phyloP scores from a whole-genome alignment of 2,888 invertebrate species.

The Phytoseiulus persimilis region DNA sequence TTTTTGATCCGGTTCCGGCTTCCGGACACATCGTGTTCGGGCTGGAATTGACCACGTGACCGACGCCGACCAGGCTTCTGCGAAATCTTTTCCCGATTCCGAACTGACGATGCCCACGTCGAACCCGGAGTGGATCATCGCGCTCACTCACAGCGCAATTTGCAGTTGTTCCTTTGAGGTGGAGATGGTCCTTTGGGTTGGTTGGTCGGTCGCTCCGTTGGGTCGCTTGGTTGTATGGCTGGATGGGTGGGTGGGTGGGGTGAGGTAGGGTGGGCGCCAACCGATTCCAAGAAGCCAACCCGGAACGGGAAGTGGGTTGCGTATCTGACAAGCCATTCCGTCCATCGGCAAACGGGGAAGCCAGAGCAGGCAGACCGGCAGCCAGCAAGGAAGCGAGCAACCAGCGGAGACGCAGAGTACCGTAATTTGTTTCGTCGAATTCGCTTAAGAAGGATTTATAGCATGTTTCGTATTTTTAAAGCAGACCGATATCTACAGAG shows the following conservation, averaged over 20 bases:
- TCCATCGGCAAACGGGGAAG: conserved; percentile 22
- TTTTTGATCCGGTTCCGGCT: not conserved
- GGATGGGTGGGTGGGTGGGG: not conserved
- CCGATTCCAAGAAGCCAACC: conserved; percentile 33
- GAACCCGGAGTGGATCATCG: conserved; percentile 28
- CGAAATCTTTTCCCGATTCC: not conserved
- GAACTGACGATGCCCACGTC: not conserved
- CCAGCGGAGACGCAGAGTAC: conserved; percentile 9
- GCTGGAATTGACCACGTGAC: not conserved
- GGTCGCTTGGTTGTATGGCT: conserved; percentile 16
- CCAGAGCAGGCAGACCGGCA: not conserved
- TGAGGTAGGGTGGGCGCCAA: conserved; percentile 34
- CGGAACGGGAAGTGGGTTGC: conserved; percentile 38
- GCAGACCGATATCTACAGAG: not conserved
- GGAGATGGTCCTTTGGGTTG: conserved; percentile 31
- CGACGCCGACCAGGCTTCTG: not conserved
- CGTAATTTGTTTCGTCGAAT: conserved; percentile 37
- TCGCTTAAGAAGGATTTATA: conserved; percentile 38
- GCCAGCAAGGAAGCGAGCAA: conserved; percentile 10
- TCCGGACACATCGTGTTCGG: not conserved
- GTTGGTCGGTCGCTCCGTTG: not conserved
- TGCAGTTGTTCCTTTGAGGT: conserved; percentile 39
- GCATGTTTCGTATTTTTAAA: not conserved
- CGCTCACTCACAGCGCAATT: conserved; percentile 33
- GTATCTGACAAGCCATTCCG: conserved; percentile 35